phyloP scores from a whole-genome alignment of 2,888 invertebrate genomes.

The Microdon myrmicae region DNA sequence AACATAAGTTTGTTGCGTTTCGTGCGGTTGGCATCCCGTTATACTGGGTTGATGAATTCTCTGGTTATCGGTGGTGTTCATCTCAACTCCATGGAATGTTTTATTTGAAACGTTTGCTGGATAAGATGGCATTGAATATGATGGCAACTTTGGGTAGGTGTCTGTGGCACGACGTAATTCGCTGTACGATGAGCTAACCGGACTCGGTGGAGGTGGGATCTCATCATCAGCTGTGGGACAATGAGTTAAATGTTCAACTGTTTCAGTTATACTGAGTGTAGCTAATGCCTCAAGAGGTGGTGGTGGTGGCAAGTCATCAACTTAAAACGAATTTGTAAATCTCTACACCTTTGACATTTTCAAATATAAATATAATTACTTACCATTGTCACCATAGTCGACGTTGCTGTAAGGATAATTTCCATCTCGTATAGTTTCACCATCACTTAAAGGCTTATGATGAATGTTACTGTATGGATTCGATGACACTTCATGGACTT shows the following conservation, averaged over 20 bases:
- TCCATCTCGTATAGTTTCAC: constrained; percentile 66
- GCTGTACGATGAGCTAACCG: constrained; percentile 91
- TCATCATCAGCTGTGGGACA: constrained; percentile 69
- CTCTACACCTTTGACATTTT: no score
- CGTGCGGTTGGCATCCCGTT: constrained; percentile 6
- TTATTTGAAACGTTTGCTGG: constrained; percentile 5
- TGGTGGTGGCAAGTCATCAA: constrained; percentile 71
- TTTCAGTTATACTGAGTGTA: constrained; percentile 63
- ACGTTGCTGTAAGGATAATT: constrained; percentile 36
- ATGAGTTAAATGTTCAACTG: constrained; percentile 62
- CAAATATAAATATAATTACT: not conserved
- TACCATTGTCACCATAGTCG: constrained; percentile 32
- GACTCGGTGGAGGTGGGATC: constrained; percentile 84
- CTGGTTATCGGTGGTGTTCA: not conserved
- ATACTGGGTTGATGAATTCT: constrained; percentile 32
- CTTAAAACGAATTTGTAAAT: constrained; percentile 1
- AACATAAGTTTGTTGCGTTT: constrained; percentile 52
- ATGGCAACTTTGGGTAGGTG: constrained; percentile 67
- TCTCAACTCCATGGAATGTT: not conserved
- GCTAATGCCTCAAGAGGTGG: constrained; percentile 70
- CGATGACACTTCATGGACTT: not conserved
- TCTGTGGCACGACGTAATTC: constrained; percentile 85
- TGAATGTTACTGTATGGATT: constrained; percentile 54
- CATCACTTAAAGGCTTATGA: constrained; percentile 68
- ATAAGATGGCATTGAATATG: constrained; percentile 36